These are phyloP conservation scores for Drosophila fungiperda DNA, from an alignment of 2,888 invertebrate genomes.

Conservation along the genomic window DNA sequence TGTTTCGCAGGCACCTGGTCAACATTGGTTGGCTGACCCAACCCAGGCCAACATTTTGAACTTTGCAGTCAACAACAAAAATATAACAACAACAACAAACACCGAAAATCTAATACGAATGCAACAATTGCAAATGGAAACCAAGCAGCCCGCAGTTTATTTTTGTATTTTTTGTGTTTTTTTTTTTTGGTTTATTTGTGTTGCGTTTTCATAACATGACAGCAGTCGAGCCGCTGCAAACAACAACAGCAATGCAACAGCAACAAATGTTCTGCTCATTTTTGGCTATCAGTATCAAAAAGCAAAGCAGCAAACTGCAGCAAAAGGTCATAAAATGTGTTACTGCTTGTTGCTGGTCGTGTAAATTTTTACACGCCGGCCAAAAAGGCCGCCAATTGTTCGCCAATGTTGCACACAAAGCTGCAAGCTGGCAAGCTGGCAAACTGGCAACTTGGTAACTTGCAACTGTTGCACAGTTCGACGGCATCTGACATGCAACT, in stretches of 20 bases:
- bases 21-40: constrained; percentile 69
- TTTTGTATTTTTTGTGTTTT: constrained; percentile 27
- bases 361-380: constrained; percentile 77
- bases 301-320: constrained; percentile 61
- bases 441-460: constrained; percentile 30
- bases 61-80: constrained; percentile 44
- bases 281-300: constrained; percentile 75
- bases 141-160: constrained; percentile 63
- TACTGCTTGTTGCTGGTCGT: constrained; percentile 72
- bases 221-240: constrained; percentile 39
- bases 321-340: constrained; percentile 79
- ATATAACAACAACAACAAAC: constrained; percentile 11
- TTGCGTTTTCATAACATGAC: constrained; percentile 75
- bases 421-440: constrained; percentile 30
- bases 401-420: constrained; percentile 27
- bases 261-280: constrained; percentile 63
- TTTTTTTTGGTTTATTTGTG: constrained; percentile 17
- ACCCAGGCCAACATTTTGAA: constrained; percentile 67
- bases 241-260: constrained; percentile 5
- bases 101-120: constrained; percentile 35
- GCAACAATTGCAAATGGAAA: constrained; percentile 57
- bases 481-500: constrained; percentile 81
- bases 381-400: constrained; percentile 73
- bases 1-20: constrained; percentile 73
- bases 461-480: constrained; percentile 46